phyloP scores from a whole-genome alignment of 2,888 invertebrate species.

The Ferrisia virgata region DNA sequence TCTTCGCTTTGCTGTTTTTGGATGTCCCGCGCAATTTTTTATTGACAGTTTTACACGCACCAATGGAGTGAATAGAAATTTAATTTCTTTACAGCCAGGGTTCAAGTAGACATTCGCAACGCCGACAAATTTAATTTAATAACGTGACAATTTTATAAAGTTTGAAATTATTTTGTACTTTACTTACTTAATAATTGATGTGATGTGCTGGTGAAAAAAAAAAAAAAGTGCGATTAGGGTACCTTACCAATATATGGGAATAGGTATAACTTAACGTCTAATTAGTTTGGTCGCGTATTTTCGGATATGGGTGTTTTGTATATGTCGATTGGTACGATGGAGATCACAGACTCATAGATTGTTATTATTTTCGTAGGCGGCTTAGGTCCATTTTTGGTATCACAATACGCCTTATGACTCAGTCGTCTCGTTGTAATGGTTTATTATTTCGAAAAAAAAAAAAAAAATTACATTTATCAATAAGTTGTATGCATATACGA shows the following conservation, averaged over 20 bases:
- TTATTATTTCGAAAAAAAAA: neutral
- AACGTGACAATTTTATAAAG: neutral
- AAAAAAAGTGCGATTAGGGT: neutral
- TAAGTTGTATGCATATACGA: no score
- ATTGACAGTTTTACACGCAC: constrained; percentile 7
- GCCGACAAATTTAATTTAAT: neutral
- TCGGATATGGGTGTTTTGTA: neutral
- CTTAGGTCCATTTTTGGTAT: neutral
- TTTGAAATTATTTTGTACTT: neutral
- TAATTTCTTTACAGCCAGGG: neutral
- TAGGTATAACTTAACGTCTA: no score
- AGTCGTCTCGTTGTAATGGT: neutral
- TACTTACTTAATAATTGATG: no score
- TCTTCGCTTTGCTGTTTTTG: neutral
- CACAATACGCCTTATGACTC: neutral
- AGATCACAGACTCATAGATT: neutral
- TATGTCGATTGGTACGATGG: neutral
- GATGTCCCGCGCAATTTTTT: constrained; percentile 1
- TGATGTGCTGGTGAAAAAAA: neutral
- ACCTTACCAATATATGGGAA: neutral
- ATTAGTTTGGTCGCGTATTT: no score
- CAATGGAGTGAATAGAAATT: constrained; percentile 20
- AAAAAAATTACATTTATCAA: neutral
- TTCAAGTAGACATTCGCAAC: neutral
- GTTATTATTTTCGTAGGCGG: neutral